These are phyloP conservation scores for Porites divaricata DNA, from an alignment of 92 coral and sea anemone genomes.

Conservation along the genomic window DNA sequence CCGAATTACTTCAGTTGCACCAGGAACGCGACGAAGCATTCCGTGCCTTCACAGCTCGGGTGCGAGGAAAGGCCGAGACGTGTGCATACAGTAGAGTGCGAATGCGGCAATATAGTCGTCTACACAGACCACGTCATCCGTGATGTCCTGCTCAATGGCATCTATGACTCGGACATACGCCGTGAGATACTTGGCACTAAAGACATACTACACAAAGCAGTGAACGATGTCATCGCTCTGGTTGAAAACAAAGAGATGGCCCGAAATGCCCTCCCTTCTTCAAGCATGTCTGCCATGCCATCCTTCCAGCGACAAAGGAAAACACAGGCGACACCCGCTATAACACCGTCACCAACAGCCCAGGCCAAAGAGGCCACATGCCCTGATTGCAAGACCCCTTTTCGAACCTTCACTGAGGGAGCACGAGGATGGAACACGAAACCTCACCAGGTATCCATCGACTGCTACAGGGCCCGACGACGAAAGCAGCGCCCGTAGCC, in stretches of 20 bases:
- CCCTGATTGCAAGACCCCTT: conserved; percentile 56
- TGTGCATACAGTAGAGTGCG: conserved; percentile 54
- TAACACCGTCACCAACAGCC: conserved; percentile 9
- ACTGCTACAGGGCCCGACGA: conserved; percentile 52
- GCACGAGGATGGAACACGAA: conserved; percentile 66
- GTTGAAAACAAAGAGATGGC: conserved; percentile 77
- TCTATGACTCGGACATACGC: conserved; percentile 66
- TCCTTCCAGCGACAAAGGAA: conserved; percentile 45
- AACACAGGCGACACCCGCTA: background rate
- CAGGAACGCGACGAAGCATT: conserved; percentile 69
- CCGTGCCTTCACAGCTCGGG: conserved; percentile 65
- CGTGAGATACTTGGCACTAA: conserved; percentile 58
- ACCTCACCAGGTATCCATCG: conserved; percentile 59
- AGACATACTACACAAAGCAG: conserved; percentile 51
- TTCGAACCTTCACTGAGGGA: conserved; percentile 66
- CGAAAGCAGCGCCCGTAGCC: background rate
- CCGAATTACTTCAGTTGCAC: conserved; percentile 63
- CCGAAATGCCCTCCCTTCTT: conserved; percentile 65
- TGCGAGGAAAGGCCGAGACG: conserved; percentile 74
- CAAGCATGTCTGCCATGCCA: too few species aligned
- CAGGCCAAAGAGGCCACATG: conserved; percentile 40
- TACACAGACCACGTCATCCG: conserved; percentile 71
- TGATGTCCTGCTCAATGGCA: conserved; percentile 65
- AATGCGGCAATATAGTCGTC: conserved; percentile 59
- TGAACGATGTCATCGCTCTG: conserved; percentile 56